These are phyloP conservation scores for Eupeodes latifasciatus DNA, from an alignment of 2,888 invertebrate species.

Conservation along the genomic window DNA sequence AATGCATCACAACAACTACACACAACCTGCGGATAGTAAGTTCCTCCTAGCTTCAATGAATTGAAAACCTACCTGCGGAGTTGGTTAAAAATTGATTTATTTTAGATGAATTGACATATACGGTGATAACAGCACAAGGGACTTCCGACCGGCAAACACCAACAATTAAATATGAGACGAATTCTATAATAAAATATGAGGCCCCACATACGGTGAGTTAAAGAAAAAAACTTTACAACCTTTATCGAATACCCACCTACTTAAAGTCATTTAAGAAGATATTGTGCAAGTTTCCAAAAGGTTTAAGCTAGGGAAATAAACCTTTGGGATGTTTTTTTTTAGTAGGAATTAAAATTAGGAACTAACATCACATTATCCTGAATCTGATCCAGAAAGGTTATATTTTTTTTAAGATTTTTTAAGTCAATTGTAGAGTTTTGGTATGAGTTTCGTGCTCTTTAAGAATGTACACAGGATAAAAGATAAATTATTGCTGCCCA, in stretches of 20 bases:
- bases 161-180: conserved; percentile 78
- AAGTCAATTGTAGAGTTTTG: no score
- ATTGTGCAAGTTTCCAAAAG: no score
- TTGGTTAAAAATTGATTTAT: neutral
- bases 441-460: no score
- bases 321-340: no score
- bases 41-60: neutral
- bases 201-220: conserved; percentile 73
- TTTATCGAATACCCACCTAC: neutral
- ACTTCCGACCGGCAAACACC: conserved; percentile 68
- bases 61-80: no score
- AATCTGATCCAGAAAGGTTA: no score
- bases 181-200: conserved; percentile 67
- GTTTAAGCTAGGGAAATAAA: no score
- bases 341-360: no score
- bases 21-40: conserved; percentile 82
- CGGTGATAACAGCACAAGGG: conserved; percentile 80
- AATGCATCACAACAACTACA: conserved; percentile 81
- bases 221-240: neutral
- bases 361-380: no score
- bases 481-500: no score
- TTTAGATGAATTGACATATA: conserved; percentile 80
- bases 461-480: no score
- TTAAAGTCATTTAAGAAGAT: neutral
- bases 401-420: no score